A percentile compares a stretch with the other conserved stretches of the same genome.
phyloP scores from a whole-genome alignment of 2,797 vertebrate genomes.

The Coregonus suidteri region DNA sequence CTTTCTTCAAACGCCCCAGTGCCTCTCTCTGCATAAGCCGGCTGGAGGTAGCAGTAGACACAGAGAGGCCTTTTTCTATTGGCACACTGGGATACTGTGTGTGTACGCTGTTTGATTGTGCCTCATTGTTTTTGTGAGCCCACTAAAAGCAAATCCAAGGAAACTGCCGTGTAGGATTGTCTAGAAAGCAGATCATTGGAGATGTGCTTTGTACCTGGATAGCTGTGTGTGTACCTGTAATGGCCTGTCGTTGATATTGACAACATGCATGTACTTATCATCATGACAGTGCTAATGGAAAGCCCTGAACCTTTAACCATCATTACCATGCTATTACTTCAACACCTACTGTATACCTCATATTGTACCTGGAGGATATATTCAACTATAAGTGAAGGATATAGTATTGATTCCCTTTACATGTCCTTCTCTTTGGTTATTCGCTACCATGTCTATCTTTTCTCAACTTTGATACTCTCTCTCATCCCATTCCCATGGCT shows the following conservation, averaged over 20 bases:
- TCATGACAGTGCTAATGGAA: neutral
- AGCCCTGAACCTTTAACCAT: constrained; percentile 1
- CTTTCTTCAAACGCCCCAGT: constrained; percentile 70
- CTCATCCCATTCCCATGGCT: constrained; percentile 19
- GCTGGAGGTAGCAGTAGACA: constrained; percentile 47
- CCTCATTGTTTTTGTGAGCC: constrained; percentile 74
- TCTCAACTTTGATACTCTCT: constrained; percentile 17
- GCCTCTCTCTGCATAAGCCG: constrained; percentile 50
- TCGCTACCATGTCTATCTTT: neutral
- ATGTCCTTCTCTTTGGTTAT: neutral
- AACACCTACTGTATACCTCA: neutral
- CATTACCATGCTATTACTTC: neutral
- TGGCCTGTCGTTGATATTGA: neutral
- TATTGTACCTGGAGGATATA: neutral
- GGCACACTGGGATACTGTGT: constrained; percentile 62
- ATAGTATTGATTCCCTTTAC: constrained; percentile 12
- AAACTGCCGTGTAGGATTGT: constrained; percentile 73
- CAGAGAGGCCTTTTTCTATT: constrained; percentile 55
- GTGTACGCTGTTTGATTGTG: constrained; percentile 74
- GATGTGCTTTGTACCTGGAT: constrained; percentile 63
- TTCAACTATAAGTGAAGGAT: neutral
- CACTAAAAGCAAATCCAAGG: constrained; percentile 73
- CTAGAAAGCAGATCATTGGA: constrained; percentile 73
- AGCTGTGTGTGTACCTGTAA: constrained; percentile 28
- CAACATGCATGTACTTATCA: neutral